Conservation (phyloP, 2,797 vertebrate species). For the Hydrocynus forskahlii region DNA sequence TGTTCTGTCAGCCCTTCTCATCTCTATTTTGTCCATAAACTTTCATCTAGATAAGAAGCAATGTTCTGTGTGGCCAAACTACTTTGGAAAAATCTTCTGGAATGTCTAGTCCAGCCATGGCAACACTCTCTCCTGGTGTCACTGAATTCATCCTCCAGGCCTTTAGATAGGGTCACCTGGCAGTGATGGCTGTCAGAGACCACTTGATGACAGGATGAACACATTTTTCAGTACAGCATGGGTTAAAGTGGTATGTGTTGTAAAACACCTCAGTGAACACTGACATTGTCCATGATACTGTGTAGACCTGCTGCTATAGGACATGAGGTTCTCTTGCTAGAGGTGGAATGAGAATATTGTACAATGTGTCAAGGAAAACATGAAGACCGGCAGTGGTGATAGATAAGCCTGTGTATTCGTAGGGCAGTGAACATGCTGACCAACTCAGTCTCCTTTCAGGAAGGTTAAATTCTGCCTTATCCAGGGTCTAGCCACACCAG, state of each 20-base stretch:
- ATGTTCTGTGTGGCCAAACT: constrained; percentile 1
- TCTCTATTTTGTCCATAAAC: neutral
- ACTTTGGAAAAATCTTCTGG: constrained; percentile 18
- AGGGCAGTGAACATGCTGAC: neutral
- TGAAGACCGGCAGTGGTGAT: neutral
- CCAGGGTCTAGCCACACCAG: too few relatives aligned
- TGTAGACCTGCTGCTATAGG: neutral
- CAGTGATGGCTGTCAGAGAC: neutral
- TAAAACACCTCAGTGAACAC: neutral
- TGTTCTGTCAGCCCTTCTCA: neutral
- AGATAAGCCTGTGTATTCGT: neutral
- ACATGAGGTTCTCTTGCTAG: neutral
- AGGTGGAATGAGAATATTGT: neutral
- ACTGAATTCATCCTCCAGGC: neutral
- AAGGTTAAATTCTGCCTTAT: neutral
- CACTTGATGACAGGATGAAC: neutral
- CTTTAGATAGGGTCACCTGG: constrained; percentile 12
- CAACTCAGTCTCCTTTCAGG: neutral
- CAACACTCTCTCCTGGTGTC: neutral
- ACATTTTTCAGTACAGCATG: neutral
- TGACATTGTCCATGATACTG: neutral
- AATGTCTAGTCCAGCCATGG: constrained; percentile 3
- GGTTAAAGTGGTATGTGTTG: neutral
- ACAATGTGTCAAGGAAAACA: neutral
- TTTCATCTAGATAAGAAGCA: neutral